Evolutionary conservation across 2,888 invertebrate genomes (phyloP), one percentile per base, ranked within the genome.

Genomic region (Amiota communis): DNA sequence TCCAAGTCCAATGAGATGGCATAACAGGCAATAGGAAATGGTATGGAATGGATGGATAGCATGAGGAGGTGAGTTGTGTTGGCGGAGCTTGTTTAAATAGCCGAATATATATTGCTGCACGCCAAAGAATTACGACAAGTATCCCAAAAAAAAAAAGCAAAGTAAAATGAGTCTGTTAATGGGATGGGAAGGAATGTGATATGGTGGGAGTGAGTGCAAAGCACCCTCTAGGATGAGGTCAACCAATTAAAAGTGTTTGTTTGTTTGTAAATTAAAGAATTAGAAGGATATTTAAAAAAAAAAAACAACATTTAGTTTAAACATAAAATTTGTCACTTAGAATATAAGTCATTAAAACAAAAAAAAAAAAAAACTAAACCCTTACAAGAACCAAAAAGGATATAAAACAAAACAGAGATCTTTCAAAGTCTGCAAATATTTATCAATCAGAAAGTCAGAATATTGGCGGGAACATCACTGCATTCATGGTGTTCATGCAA

Each of bases 111-210:
- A 70, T 56, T 56, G 48, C 68, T 61, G 15, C n/a, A 69, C 20
- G 70, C 70, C 49, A 13, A 65, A 47, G 51, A 53, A 63, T 51
- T 70, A 49, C 23, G 17, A 36, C 49, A 69, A 63, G 68, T 70
- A 53, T 36, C 71, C 36, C 2, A 36, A 36, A 36, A 36, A 36
- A 36, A 36, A 36, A 36, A 36, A 36, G 0, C 3, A 36, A 36
- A 36, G 36, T 71, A 72, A 74, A 75, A 72, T 51, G 83, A 79
- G 82, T 79, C 83, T 84, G 85, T 85, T 81, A 85, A 85, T 83
- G 83, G 85, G 83, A 82, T 77, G 63, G 47, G 57, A 10, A 46
- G 36, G 75, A 71, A 73, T 13, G 56, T 72, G 67, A 49, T 12
- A 10, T 69, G 59, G 59, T 59, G 56, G 61, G 65, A 71, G 61